phyloP scores from a whole-genome alignment of 1,140 invertebrate genomes.

The Drosophila subobscura region DNA sequence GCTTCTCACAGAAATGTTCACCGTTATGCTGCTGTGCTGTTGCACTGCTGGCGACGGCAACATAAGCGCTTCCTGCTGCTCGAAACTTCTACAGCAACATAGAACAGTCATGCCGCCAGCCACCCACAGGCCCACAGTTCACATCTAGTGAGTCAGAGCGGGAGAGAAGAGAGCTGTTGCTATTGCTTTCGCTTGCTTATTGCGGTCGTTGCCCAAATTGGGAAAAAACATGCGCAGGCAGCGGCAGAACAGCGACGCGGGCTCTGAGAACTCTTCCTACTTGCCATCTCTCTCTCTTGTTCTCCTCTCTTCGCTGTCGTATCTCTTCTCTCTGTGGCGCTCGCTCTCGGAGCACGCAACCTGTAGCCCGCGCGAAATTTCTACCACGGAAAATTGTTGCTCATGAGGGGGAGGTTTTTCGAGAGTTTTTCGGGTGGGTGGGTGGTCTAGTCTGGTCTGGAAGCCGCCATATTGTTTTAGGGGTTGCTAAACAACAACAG shows the following conservation, averaged over 20 bases:
- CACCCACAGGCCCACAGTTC: conserved; percentile 13
- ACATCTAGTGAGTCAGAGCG: conserved; percentile 4
- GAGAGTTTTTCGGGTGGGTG: conserved; percentile 44
- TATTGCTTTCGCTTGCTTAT: conserved; percentile 41
- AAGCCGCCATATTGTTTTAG: conserved; percentile 76
- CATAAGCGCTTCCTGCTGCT: conserved; percentile 40
- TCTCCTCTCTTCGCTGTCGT: conserved; percentile 19
- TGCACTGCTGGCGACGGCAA: conserved; percentile 47
- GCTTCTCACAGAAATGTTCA: conserved; percentile 50
- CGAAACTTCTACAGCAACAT: conserved; percentile 58
- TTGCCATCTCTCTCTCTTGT: conserved; percentile 29
- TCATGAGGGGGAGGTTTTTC: conserved; percentile 36
- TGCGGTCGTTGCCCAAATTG: conserved; percentile 73
- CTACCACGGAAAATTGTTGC: conserved; percentile 60
- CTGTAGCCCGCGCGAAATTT: conserved; percentile 50
- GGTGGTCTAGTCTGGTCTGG: conserved; percentile 32
- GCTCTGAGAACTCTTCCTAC: conserved; percentile 55
- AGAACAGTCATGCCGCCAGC: conserved; percentile 29
- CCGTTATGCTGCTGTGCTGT: conserved; percentile 43
- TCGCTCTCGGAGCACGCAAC: conserved; percentile 35
- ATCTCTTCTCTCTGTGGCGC: conserved; percentile 21
- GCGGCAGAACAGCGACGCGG: no score
- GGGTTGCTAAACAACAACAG: conserved; percentile 51
- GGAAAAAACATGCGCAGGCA: conserved; percentile 60
- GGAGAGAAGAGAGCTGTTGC: conserved; percentile 31